phyloP scores from a whole-genome alignment of 2,797 vertebrate species.

The Nyctalus aviator region DNA sequence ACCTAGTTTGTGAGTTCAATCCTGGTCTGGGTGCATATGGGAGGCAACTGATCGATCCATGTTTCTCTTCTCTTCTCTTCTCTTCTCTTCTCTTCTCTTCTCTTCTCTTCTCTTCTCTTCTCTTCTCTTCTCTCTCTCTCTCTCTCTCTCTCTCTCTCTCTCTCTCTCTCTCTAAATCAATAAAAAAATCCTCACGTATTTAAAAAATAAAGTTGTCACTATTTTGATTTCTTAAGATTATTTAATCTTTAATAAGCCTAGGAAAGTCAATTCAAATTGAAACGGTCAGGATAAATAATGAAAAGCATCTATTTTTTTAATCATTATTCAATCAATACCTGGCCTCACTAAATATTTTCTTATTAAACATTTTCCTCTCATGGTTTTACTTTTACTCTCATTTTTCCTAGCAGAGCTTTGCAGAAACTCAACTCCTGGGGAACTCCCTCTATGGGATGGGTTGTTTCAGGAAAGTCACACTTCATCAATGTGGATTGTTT shows the following conservation, averaged over 20 bases:
- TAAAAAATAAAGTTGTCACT: neutral
- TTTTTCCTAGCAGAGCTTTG: neutral
- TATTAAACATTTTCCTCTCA: neutral
- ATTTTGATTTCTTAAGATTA: slow-evolving; percentile 47
- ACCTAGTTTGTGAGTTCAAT: neutral
- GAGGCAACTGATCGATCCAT: neutral
- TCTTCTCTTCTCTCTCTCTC: neutral
- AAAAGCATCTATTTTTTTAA: neutral
- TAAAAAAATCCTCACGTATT: neutral
- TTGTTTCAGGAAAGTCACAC: neutral
- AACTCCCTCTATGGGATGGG: neutral
- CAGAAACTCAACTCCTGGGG: neutral
- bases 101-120: neutral
- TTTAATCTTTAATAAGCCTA: slow-evolving; percentile 20
- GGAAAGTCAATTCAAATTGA: slow-evolving; percentile 27
- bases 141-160: neutral
- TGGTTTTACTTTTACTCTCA: neutral
- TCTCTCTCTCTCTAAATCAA: neutral
- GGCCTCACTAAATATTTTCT: neutral
- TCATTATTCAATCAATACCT: slow-evolving; percentile 26
- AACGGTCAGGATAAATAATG: neutral
- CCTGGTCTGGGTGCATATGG: neutral
- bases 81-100: neutral
- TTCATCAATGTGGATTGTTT: neutral
- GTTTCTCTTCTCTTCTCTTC: neutral